Evolutionary conservation across 37 sponge, comb jelly and placozoan genomes (phyloP), one percentile per base, ranked within the genome.

Genomic region (Crambe crambe): DNA sequence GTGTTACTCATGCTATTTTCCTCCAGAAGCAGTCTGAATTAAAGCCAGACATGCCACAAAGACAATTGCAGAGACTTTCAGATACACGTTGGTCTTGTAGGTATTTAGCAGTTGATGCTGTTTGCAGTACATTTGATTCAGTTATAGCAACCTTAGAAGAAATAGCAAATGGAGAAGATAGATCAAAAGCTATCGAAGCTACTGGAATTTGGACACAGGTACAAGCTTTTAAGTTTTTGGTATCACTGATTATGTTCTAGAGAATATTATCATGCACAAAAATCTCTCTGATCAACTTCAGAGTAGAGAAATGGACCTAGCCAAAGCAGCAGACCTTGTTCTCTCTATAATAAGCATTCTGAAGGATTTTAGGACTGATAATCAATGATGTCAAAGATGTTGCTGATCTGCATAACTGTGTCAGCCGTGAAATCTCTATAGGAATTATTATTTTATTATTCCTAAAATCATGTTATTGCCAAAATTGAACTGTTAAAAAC

Each of bases 81-180:
- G 84, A 89, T 66, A 89, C 90, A 42, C 84, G 81, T 37, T 89
- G 90, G 90, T 78, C 90, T 58, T 89, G 90, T 78, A 83, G 85
- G 58, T 83, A 72, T 57, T 60, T 74, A 42, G 90, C 84, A 58
- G 76, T 79, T 72, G 80, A 79, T 78, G 68, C 81, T 73, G 41
- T 75, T 6, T 84, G 76, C 58, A 72, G 72, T 68, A 74, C 85
- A 63, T 89, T 79, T 73, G 90, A 88, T 42, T 76, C 78, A 47
- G 60, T 87, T 70, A 47, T 87, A 65, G 87, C 87, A 15, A 88
- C 88, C 42, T 65, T 88, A 47, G 88, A 81, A 70, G 76, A 68
- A 10, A 80, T 80, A 74, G 79, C 81, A 54, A 80, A 89, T 79
- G 78, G 80, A 58, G 64, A 59, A 56, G 85, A 83, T 34, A 83